Evolutionary conservation across 1,140 invertebrate species (phyloP).

Genomic region (Uloborus diversus): DNA sequence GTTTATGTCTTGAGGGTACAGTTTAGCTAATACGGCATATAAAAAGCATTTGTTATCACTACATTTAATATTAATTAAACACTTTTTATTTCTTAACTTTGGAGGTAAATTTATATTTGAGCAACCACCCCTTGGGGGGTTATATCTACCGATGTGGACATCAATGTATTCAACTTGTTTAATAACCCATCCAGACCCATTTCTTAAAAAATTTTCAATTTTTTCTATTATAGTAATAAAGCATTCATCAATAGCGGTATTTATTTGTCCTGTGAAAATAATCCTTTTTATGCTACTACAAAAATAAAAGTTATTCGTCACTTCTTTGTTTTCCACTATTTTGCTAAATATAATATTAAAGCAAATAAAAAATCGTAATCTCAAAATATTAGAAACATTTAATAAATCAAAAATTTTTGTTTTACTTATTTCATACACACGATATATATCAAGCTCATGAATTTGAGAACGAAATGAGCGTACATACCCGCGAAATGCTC

Average conservation of each 20-base stretch:
- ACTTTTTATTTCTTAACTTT: slow-evolving; percentile 7
- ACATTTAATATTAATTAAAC: slow-evolving; percentile 1
- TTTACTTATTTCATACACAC: too few species aligned
- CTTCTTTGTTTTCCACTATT: too few species aligned
- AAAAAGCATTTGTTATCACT: slow-evolving; percentile 21
- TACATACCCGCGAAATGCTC: too few species aligned
- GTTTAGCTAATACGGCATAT: not conserved
- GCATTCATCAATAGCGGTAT: not conserved
- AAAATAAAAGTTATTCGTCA: too few species aligned
- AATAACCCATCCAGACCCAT: slow-evolving; percentile 16
- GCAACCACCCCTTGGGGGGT: not conserved
- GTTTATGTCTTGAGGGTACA: slow-evolving; percentile 5
- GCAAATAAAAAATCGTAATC: too few species aligned
- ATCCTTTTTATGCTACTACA: too few species aligned
- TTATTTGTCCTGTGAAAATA: slow-evolving; percentile 9
- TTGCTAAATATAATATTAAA: too few species aligned
- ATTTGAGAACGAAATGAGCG: too few species aligned
- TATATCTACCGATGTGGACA: slow-evolving; percentile 20
- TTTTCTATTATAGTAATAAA: not conserved
- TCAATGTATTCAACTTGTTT: slow-evolving; percentile 5
- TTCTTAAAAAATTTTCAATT: slow-evolving; percentile 10
- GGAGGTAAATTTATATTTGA: not conserved
- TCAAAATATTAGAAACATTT: too few species aligned
- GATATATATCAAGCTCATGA: too few species aligned
- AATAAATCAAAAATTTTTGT: too few species aligned